phyloP scores from a whole-genome alignment of 1,140 invertebrate species.

The Camponotus pennsylvanicus region DNA sequence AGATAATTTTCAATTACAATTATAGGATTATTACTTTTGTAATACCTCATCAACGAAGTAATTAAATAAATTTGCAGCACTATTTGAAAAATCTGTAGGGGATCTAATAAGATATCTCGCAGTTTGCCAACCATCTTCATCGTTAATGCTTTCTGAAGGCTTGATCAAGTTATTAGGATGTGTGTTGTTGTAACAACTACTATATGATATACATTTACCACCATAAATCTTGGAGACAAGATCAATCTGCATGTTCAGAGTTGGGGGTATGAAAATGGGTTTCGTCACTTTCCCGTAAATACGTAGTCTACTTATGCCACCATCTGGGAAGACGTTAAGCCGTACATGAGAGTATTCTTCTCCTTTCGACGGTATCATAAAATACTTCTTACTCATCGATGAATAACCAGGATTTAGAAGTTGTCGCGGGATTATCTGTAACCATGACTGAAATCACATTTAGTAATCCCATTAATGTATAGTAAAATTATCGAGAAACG shows the following conservation, averaged over 20 bases:
- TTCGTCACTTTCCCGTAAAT: constrained; percentile 86
- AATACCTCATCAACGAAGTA: too few species aligned
- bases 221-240: constrained; percentile 70
- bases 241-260: not conserved
- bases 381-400: not conserved
- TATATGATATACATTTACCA: constrained; percentile 87
- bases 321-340: constrained; percentile 90
- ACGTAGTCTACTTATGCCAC: constrained; percentile 89
- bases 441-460: constrained; percentile 11
- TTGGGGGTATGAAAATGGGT: not conserved
- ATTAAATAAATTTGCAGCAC: too few species aligned
- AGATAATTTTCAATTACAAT: too few species aligned
- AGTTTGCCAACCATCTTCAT: constrained; percentile 87
- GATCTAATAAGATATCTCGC: too few species aligned
- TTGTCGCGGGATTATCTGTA: not conserved
- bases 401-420: not conserved
- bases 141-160: constrained; percentile 85
- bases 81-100: too few species aligned
- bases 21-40: too few species aligned
- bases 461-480: not conserved
- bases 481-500: not conserved
- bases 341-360: constrained; percentile 87
- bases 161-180: constrained; percentile 89
- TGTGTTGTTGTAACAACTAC: constrained; percentile 89
- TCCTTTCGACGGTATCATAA: not conserved